These are phyloP conservation scores for Tadarida brasiliensis DNA, from an alignment of 2,797 vertebrate genomes.

Conservation along the genomic window DNA sequence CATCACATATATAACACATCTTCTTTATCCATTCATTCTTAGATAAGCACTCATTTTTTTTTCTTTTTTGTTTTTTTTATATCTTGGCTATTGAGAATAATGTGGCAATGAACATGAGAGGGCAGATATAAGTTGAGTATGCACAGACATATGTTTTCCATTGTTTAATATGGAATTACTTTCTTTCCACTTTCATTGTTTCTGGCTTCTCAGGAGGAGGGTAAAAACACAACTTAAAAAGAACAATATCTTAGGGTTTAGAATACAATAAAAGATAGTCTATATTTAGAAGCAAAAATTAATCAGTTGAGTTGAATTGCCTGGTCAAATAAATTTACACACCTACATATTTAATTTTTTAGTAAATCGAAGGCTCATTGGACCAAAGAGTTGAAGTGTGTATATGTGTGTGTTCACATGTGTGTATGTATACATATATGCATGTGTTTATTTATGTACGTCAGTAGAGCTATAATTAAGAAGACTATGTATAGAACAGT, in stretches of 20 bases:
- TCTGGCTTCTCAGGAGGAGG: not conserved
- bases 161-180: not conserved
- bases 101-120: not conserved
- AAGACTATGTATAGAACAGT: not conserved
- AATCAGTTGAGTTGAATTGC: not conserved
- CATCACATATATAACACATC: not conserved
- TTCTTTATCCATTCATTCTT: not conserved
- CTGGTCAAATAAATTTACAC: not conserved
- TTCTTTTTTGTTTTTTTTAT: not conserved
- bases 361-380: not conserved
- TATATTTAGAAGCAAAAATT: slow-evolving; percentile 19
- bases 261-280: not conserved
- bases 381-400: not conserved
- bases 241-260: not conserved
- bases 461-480: not conserved
- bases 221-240: not conserved
- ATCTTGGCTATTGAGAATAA: not conserved
- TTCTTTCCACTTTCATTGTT: not conserved
- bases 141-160: not conserved
- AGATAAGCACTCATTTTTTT: not conserved
- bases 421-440: not conserved
- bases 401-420: not conserved
- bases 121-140: not conserved
- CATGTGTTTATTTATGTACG: not conserved
- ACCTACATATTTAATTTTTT: not conserved